Base-by-base conservation (phyloP, 2,113 vertebrate genomes). In the Phalacrocorax brasilianus region DNA sequence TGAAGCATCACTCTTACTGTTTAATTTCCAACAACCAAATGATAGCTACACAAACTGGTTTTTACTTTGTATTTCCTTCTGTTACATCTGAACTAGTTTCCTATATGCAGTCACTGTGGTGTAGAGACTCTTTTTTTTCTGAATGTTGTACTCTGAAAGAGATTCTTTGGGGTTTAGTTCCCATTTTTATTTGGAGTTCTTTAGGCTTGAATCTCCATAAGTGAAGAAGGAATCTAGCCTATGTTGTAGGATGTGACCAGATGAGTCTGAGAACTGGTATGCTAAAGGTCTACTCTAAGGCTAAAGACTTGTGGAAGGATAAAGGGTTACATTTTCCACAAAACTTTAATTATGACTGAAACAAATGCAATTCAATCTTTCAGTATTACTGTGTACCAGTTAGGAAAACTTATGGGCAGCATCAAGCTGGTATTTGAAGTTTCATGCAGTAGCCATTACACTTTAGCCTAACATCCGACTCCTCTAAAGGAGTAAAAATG, bases 401-500 rank as follows among this genome's bases (percentile, higher is more conserved):
- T 62, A 58, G 8, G 9, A 75, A 91, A 59, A 47, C 16, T 59
- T 38, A 12, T 19, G 56, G 38, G 23, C 73, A 84, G 33, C 53
- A 56, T 80, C 33, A 56, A 8, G 20, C 22, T 86, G 53, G 9
- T 75, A 33, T 59, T 42, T 89, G 47, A 73, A 67, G 65, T 75
- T 76, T 89, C 3, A 0, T 0, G 1, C 49, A 27, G 47, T 38
- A 67, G 12, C 61, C 14, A 8, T 66, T 83, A 24, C 6, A 8
- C 9, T 76, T 73, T 45, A 50, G 12, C 44, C 35, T 30, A 33
- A 30, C 23, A 17, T 44, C 11, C 9, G 66, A 1, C 6, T 20
- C 12, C 11, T 87, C 22, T 61, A n/a, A 58, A 84, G 21, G 8
- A 83, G 13, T 0, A 84, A 72, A 91, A 50, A 67, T 85, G 66